These are phyloP conservation scores for Sericinus montela DNA, from an alignment of 2,888 invertebrate genomes.

Conservation along the genomic window DNA sequence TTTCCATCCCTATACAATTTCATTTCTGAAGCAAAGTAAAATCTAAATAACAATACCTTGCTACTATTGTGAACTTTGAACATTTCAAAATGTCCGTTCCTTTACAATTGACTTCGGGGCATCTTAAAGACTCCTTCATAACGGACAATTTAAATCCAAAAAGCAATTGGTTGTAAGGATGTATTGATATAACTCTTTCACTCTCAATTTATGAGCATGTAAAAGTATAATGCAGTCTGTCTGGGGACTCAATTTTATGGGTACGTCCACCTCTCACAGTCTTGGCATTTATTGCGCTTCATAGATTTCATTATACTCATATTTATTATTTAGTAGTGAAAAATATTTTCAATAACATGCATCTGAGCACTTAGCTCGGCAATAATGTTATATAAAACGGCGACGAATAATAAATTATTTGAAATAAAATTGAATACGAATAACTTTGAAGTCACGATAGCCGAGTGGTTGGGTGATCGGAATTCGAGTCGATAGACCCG, in stretches of 20 bases:
- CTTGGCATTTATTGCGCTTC: conserved; percentile 22
- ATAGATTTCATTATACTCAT: conserved; percentile 26
- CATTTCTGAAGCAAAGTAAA: too few species aligned
- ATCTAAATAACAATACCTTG: neutral
- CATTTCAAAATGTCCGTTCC: conserved; percentile 1
- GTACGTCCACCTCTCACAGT: conserved; percentile 27
- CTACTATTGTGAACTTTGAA: neutral
- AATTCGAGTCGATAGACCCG: too few species aligned
- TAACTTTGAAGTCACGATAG: too few species aligned
- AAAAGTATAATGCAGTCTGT: conserved; percentile 29
- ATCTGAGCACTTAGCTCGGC: neutral
- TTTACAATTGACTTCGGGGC: neutral
- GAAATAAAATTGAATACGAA: conserved; percentile 1
- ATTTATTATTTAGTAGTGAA: conserved; percentile 6
- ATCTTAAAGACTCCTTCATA: conserved; percentile 12
- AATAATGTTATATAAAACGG: too few species aligned
- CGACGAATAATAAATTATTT: conserved; percentile 1
- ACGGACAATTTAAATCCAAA: conserved; percentile 23
- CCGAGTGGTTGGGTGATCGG: too few species aligned
- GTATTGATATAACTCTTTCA: conserved; percentile 21
- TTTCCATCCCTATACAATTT: too few species aligned
- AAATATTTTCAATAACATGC: conserved; percentile 6
- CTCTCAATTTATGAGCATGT: conserved; percentile 25
- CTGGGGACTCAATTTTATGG: conserved; percentile 28
- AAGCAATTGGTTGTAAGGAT: conserved; percentile 21